Evolutionary conservation across 2,113 vertebrate species (phyloP).

Genomic region (Archilochus colubris): DNA sequence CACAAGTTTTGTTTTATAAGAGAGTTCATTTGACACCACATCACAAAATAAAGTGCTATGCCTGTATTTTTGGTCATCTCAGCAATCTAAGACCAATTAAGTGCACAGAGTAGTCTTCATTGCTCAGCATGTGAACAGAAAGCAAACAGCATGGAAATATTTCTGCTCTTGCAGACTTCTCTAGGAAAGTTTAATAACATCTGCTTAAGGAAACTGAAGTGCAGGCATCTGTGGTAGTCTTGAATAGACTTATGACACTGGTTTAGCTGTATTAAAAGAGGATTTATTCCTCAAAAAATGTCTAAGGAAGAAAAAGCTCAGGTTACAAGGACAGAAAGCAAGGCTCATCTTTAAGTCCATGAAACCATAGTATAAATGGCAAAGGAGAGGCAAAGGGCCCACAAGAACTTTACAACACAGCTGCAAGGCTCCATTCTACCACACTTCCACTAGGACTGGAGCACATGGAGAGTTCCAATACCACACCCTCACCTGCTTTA

Average conservation of each 20-base stretch:
- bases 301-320: background rate
- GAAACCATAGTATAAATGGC: background rate
- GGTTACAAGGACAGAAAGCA: background rate
- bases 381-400: background rate
- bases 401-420: background rate
- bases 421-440: background rate
- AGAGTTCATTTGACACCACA: too few species aligned
- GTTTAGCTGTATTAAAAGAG: background rate
- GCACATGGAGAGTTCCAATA: background rate
- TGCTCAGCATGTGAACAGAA: background rate
- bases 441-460: background rate
- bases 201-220: background rate
- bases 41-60: too few species aligned
- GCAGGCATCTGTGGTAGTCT: background rate
- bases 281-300: background rate
- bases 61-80: background rate
- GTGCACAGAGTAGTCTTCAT: background rate
- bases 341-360: background rate
- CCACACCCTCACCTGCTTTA: background rate
- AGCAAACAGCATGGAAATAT: background rate
- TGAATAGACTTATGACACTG: background rate
- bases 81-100: background rate
- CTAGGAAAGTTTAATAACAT: background rate
- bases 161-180: background rate
- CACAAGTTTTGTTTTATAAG: background rate